Evolutionary conservation across 2,888 invertebrate species (phyloP).

Genomic region (Ametastegia equiseti): DNA sequence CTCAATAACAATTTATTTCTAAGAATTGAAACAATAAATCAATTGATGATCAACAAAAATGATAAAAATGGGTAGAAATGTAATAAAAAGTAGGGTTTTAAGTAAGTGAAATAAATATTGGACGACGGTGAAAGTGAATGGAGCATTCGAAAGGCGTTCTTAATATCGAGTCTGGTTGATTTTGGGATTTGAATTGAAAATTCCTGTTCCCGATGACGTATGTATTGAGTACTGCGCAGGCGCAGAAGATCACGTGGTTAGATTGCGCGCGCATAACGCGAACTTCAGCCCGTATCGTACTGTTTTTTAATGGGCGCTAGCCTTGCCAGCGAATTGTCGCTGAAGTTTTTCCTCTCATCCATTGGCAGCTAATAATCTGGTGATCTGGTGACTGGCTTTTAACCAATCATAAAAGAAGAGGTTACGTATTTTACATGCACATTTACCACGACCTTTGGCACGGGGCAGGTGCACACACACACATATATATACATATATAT

Average conservation of each 20-base stretch:
- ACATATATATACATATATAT: not conserved
- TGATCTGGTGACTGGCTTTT: constrained; percentile 30
- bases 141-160: not conserved
- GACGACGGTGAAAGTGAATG: not conserved
- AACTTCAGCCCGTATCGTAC: not conserved
- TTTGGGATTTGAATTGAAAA: not conserved
- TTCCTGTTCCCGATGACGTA: not conserved
- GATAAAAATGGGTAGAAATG: too few species aligned
- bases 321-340: not conserved
- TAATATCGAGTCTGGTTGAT: not conserved
- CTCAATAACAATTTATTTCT: too few species aligned
- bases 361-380: constrained; percentile 33
- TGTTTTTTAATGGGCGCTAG: constrained; percentile 1
- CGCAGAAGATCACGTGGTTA: not conserved
- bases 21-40: too few species aligned
- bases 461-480: not conserved
- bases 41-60: too few species aligned
- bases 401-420: constrained; percentile 19
- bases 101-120: not conserved
- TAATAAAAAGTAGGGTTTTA: not conserved
- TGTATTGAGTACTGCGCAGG: not conserved
- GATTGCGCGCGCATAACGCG: not conserved
- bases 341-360: constrained; percentile 12
- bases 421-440: not conserved
- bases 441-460: not conserved